Conservation (phyloP, 2,888 invertebrate genomes). For the Spicauda simplicius region DNA sequence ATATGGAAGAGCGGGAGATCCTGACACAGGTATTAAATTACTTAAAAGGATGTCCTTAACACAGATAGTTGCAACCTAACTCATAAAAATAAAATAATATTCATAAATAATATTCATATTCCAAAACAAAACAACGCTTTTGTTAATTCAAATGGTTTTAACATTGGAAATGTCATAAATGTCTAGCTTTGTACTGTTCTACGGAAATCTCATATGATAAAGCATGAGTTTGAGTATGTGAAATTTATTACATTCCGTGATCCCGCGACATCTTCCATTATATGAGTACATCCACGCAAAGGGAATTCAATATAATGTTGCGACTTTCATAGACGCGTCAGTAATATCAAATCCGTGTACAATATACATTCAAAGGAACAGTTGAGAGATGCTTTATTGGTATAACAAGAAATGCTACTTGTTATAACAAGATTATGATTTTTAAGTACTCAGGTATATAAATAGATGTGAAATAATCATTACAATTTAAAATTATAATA, state of each 20-base stretch:
- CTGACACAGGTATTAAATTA: too few species aligned
- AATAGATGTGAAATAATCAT: too few species aligned
- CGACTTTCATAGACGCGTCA: slow-evolving; percentile 22
- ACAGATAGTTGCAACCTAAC: too few species aligned
- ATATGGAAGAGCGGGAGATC: too few species aligned
- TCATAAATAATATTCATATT: too few species aligned
- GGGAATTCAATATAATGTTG: slow-evolving; percentile 30
- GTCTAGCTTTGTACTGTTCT: neutral
- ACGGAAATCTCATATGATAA: slow-evolving; percentile 15
- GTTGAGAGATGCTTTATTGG: neutral
- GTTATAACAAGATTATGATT: neutral
- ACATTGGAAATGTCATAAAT: too few species aligned
- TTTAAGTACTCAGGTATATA: too few species aligned
- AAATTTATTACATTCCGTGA: slow-evolving; percentile 23
- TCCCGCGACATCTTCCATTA: slow-evolving; percentile 17
- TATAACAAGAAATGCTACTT: neutral
- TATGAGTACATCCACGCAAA: slow-evolving; percentile 17
- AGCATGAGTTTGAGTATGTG: slow-evolving; percentile 8
- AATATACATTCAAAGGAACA: slow-evolving; percentile 20
- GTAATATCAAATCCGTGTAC: slow-evolving; percentile 31
- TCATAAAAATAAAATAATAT: too few species aligned
- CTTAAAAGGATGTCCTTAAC: too few species aligned
- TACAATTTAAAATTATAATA: too few species aligned
- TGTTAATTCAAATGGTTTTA: too few species aligned
- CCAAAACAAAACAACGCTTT: too few species aligned